Evolutionary conservation across 2,888 invertebrate species (phyloP), one percentile per base, ranked within the genome.

Genomic region (Diplazon laetatorius): DNA sequence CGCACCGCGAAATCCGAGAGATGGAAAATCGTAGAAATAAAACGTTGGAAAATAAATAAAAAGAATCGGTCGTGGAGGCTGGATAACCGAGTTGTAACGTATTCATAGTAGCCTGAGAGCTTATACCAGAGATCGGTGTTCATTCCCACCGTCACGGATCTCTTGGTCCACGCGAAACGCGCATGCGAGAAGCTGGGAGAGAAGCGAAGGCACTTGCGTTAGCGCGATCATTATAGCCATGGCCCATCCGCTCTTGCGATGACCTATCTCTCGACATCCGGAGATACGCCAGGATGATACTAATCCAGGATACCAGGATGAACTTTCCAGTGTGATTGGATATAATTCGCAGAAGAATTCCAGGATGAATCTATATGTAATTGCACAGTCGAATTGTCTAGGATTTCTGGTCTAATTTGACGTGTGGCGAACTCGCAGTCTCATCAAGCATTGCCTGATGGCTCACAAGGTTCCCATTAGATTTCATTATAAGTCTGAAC

Each of bases 81-180:
- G 50, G 72, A 74, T 73, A 68, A 44, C 75, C 78, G 59, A 70
- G 69, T 75, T 60, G 37, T 80, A 74, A 76, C 65, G 73, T 74
- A 79, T 68, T 68, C 72, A 72, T 78, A 70, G 74, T 78, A 79
- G 78, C 75, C 63, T 75, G 78, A 78, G 71, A 78, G 68, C 78
- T 60, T n/a, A n/a, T 75, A 78, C 78, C 78, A 63, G 78, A 71
- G 75, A 76, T 72, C 68, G 75, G 63, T 74, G 78, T 72, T n/a
- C n/a, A n/a, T 79, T 79, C 78, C 78, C 78, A 79, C 78, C 78
- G 78, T 76, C 75, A 62, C 48, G 39, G 71, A 79, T 75, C 78
- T 79, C 78, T 70, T 20, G 74, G 65, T 74, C 74, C 69, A 52
- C 25, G 25, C 57, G 18, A 60, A 50, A 75, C 63, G 66, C 57